A percentile compares a stretch with the other conserved stretches of the same genome.
phyloP scores from a whole-genome alignment of 2,113 vertebrate species.

The Xenus cinereus region DNA sequence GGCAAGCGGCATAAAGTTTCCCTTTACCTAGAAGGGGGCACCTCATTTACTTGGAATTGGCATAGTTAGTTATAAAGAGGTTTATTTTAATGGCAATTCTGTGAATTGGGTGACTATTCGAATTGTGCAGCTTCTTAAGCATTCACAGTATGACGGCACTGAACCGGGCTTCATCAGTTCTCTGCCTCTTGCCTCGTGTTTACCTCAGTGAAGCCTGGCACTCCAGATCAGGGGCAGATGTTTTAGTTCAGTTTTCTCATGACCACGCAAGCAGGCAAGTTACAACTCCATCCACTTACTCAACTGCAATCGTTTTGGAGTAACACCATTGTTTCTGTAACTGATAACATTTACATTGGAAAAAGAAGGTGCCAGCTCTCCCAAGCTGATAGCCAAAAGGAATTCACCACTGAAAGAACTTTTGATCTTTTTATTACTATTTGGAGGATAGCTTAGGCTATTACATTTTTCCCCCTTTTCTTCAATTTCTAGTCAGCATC shows the following conservation, averaged over 20 bases:
- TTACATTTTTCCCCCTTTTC: background rate
- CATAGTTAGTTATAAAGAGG: background rate
- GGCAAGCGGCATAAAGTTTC: background rate
- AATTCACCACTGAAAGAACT: background rate
- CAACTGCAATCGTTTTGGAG: background rate
- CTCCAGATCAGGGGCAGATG: background rate
- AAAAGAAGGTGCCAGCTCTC: background rate
- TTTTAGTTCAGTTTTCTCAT: background rate
- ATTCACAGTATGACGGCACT: background rate
- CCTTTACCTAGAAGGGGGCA: background rate
- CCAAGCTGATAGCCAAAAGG: background rate
- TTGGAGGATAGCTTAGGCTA: background rate
- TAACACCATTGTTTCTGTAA: background rate
- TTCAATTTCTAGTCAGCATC: background rate
- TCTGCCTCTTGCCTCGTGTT: background rate
- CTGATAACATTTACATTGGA: background rate
- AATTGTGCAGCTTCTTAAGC: background rate
- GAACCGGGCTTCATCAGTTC: background rate
- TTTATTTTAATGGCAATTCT: background rate
- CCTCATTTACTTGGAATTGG: background rate
- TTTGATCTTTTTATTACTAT: background rate
- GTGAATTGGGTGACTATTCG: background rate
- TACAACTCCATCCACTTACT: background rate
- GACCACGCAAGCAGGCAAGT: background rate
- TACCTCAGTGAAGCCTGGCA: background rate